These are phyloP conservation scores for Spinibarbus caldwelli DNA, from an alignment of 2,797 vertebrate species.

Conservation along the genomic window DNA sequence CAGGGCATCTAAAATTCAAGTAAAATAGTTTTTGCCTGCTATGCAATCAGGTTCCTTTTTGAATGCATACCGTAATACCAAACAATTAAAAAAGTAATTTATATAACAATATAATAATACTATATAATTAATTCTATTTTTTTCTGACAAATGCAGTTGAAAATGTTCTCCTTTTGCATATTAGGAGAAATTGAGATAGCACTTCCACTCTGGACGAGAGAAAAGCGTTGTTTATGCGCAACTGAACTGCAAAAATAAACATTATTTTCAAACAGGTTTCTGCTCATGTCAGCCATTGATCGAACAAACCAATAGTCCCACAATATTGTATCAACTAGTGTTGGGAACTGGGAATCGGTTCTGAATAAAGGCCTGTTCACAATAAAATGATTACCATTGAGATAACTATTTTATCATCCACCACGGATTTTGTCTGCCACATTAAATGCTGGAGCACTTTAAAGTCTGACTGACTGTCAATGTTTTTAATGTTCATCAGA, in stretches of 20 bases:
- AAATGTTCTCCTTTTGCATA: background rate
- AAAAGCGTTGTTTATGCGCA: background rate
- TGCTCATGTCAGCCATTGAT: background rate
- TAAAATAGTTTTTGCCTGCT: background rate
- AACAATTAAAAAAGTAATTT: background rate
- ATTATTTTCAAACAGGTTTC: background rate
- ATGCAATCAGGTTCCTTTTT: background rate
- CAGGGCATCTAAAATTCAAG: slow-evolving; percentile 7
- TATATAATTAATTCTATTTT: background rate
- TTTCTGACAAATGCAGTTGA: background rate
- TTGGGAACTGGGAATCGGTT: background rate
- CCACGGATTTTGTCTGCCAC: too few species aligned
- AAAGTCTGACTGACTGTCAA: background rate
- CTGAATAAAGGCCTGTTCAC: background rate
- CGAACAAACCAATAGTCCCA: background rate
- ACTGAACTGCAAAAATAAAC: background rate
- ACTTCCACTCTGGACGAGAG: background rate
- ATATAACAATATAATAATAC: background rate
- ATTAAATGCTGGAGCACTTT: background rate
- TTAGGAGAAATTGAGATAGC: background rate
- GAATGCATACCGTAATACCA: background rate
- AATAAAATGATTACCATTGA: background rate
- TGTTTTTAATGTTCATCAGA: too few species aligned
- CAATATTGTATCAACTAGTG: background rate
- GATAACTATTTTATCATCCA: background rate